A percentile compares a stretch with the other conserved stretches of the same genome.
These are phyloP conservation scores for Pissodes strobi DNA, from an alignment of 1,140 invertebrate species.

Conservation along the genomic window DNA sequence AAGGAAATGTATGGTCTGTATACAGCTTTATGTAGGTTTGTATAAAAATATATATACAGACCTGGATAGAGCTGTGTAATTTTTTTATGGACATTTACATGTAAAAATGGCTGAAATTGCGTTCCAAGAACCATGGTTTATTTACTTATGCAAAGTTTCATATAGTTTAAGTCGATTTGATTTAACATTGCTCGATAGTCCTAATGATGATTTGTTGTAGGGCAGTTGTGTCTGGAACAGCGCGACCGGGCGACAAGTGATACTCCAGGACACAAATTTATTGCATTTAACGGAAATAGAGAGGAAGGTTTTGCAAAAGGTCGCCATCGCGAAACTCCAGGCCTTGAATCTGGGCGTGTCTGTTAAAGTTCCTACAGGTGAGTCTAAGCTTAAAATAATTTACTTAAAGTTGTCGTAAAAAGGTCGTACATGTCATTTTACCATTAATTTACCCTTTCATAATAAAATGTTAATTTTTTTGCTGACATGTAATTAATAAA, in stretches of 20 bases:
- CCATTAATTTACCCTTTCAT: not conserved
- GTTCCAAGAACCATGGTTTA: no score
- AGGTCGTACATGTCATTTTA: not conserved
- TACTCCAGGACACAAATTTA: constrained; percentile 71
- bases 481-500: no score
- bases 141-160: no score
- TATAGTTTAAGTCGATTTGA: no score
- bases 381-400: constrained; percentile 7
- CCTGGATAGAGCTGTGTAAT: no score
- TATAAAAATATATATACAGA: no score
- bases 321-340: constrained; percentile 85
- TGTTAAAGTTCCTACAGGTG: constrained; percentile 68
- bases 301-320: constrained; percentile 76
- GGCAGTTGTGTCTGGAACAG: constrained; percentile 84
- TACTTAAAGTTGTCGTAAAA: not conserved
- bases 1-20: no score
- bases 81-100: no score
- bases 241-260: constrained; percentile 73
- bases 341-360: constrained; percentile 82
- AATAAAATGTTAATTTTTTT: no score
- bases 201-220: constrained; percentile 60
- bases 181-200: not conserved
- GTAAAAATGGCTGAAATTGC: no score
- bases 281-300: constrained; percentile 81
- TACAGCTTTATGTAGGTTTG: no score